Evolutionary conservation across 2,797 vertebrate genomes (phyloP).

Genomic region (Orestias chungarensis): DNA sequence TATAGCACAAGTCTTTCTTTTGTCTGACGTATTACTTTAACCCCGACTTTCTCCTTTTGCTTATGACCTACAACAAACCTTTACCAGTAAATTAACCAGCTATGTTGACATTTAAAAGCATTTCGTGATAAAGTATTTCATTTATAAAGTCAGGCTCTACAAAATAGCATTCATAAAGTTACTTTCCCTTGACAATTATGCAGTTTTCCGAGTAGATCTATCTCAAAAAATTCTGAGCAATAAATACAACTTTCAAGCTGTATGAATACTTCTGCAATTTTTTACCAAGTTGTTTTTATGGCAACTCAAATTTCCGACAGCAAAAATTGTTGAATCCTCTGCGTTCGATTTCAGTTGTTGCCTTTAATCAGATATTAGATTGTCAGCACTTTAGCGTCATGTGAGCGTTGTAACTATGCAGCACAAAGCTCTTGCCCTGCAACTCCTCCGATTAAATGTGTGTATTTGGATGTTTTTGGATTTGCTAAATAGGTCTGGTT

Average conservation of each 20-base stretch:
- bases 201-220: not conserved
- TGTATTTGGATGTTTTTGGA: not conserved
- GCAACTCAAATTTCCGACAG: conserved; percentile 4
- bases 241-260: not conserved
- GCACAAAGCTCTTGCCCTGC: conserved; percentile 56
- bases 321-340: conserved; percentile 7
- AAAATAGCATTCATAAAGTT: not conserved
- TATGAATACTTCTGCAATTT: not conserved
- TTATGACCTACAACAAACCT: not conserved
- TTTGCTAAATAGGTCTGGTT: conserved; percentile 21
- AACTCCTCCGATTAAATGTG: conserved; percentile 33
- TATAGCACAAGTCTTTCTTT: not conserved
- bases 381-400: conserved; percentile 67
- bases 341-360: conserved; percentile 52
- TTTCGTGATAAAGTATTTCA: not conserved
- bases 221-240: not conserved
- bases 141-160: not conserved
- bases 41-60: not conserved
- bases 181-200: not conserved
- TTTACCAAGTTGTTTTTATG: conserved; percentile 1
- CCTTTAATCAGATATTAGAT: conserved; percentile 54
- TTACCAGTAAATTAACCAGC: not conserved
- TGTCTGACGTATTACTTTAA: not conserved
- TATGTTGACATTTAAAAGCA: not conserved
- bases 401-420: conserved; percentile 72